phyloP scores from a whole-genome alignment of 2,797 vertebrate species.

The Netta rufina region DNA sequence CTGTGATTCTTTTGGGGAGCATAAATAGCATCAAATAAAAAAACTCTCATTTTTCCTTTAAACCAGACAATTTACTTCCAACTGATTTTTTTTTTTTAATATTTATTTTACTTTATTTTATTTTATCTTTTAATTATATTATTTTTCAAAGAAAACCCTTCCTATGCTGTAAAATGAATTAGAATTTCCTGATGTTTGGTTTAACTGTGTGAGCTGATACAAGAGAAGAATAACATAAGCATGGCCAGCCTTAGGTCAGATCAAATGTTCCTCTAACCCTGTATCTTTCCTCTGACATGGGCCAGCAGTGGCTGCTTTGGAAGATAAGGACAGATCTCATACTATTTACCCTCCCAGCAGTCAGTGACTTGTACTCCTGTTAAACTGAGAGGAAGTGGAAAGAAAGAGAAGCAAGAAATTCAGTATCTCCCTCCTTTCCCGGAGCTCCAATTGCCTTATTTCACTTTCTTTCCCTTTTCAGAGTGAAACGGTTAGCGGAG shows the following conservation, averaged over 20 bases:
- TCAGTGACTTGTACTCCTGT: neutral
- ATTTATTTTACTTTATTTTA: too few relatives aligned
- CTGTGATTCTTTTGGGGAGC: neutral
- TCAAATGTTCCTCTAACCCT: neutral
- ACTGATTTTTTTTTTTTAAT: too few relatives aligned
- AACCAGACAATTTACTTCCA: neutral
- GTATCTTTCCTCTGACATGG: neutral
- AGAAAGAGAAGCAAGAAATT: neutral
- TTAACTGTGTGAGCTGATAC: neutral
- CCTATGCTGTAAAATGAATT: neutral
- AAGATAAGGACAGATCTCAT: neutral
- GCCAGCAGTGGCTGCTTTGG: neutral
- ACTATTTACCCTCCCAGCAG: neutral
- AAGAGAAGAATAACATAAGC: neutral
- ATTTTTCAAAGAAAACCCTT: neutral
- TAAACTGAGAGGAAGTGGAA: neutral
- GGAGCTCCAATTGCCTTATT: neutral
- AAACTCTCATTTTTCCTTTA: neutral
- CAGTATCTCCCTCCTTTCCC: neutral
- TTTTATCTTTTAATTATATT: too few relatives aligned
- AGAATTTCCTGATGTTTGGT: neutral
- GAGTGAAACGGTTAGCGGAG: neutral
- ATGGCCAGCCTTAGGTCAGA: neutral
- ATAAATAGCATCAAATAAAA: neutral
- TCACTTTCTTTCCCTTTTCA: neutral